Base-by-base conservation (phyloP, 2,797 vertebrate genomes). In the Malurus splendens region DNA sequence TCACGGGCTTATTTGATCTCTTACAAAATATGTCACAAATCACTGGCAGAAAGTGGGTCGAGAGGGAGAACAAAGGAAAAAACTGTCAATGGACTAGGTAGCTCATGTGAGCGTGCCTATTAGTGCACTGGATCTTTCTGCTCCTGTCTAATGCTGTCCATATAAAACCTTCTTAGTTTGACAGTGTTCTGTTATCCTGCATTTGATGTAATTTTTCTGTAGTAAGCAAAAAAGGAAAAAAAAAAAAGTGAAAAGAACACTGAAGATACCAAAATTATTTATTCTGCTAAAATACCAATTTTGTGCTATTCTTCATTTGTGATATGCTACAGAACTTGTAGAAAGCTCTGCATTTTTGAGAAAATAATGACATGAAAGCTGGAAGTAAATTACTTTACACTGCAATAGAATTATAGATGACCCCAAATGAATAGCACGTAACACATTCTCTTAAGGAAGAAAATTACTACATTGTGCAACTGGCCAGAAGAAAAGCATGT, bases 1-100 rank as follows among this genome's bases (percentile, higher is more conserved):
- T 98, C 99, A 98, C 96, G 80, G 92, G 95, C 41, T 97, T 96
- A 98, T 99, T 99, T 99, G 98, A 99, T 99, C 98, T 98, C 97
- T 96, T 95, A 95, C 90, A 92, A 98, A 98, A 98, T 98, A 98
- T 99, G 99, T 98, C 98, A 99, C 96, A 96, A 97, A 98, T 98
- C 98, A 98, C 98, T 97, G 96, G 98, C 98, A 98, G 98, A 98
- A 98, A 98, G 98, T 97, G 98, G 98, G 98, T 97, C 81, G 80
- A 95, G 92, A 91, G 94, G 94, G 95, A 98, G 98, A 98, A 98
- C 98, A 99, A 99, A 99, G 98, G 96, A 90, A 97, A 93, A 95
- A 98, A 97, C 98, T 99, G 98, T 98, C 98, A 99, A 89, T 95
- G 96, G 96, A 96, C 97, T 97, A 96, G 97, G 92, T 96, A 97